phyloP scores from a whole-genome alignment of 2,797 vertebrate genomes.

The Spondyliosoma cantharus region DNA sequence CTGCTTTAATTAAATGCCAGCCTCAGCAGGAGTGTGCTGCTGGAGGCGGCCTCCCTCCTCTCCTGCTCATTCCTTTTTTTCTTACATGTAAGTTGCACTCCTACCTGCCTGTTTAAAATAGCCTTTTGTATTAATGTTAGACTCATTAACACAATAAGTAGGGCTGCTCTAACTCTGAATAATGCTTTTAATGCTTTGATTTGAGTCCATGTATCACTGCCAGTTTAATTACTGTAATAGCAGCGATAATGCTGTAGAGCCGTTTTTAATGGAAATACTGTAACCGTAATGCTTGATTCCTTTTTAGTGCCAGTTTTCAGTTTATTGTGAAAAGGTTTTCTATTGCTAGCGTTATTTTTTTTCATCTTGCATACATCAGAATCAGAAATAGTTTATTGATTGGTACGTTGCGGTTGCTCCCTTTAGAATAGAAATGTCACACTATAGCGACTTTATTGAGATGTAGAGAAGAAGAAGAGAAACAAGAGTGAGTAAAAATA shows the following conservation, averaged over 20 bases:
- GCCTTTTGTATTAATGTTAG: background rate
- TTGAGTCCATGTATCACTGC: background rate
- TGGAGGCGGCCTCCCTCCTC: slow-evolving; percentile 7
- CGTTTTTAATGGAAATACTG: background rate
- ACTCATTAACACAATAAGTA: background rate
- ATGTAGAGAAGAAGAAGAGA: too few relatives aligned
- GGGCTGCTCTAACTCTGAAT: background rate
- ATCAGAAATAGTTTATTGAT: too few relatives aligned
- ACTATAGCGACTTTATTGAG: too few relatives aligned
- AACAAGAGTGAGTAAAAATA: too few relatives aligned
- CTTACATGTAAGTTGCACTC: background rate
- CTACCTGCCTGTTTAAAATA: background rate
- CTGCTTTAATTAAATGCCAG: slow-evolving; percentile 50
- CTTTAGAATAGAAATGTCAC: too few relatives aligned
- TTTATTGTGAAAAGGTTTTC: too few relatives aligned
- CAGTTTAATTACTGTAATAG: background rate
- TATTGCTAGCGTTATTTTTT: too few relatives aligned
- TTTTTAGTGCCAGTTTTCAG: too few relatives aligned
- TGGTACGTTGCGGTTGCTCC: too few relatives aligned
- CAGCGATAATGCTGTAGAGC: background rate
- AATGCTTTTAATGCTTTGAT: background rate
- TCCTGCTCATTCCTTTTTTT: background rate
- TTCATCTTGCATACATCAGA: too few relatives aligned
- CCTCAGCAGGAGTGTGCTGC: slow-evolving; percentile 37
- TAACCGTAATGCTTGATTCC: background rate